Evolutionary conservation across 2,888 invertebrate genomes (phyloP), one percentile per base, ranked within the genome.

Genomic region (Lampropteryx suffumata): DNA sequence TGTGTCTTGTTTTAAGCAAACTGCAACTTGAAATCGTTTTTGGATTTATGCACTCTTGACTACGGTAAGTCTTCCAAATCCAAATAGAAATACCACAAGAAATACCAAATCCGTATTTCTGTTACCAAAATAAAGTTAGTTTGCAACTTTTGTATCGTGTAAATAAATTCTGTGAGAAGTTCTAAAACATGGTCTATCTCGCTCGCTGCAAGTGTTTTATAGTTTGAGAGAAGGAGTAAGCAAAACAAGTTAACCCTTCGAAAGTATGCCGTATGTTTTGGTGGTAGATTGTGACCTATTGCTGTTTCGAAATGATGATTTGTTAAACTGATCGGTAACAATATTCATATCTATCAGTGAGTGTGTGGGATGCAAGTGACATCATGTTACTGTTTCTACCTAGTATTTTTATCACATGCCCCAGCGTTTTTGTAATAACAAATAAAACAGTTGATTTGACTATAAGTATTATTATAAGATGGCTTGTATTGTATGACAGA

Each of bases 41-140:
- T 85, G 89, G 89, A 88, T 89, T 85, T 87, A 89, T 89, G 89
- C 82, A 79, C 79, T 79, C 79, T 83, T 83, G 78, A 78, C 66
- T 67, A 78, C 84, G 84, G 89, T 89, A 71, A 85, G 89, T 81
- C 55, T 12, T 36, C n/a, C n/a, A n/a, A n/a, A n/a, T n/a, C n/a
- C n/a, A n/a, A n/a, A n/a, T n/a, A n/a, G n/a, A n/a, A n/a, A n/a
- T n/a, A n/a, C n/a, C 4, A 17, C 17, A 17, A 17, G 4, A 17
- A 17, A 17, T 36, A 6, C 41, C 26, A 32, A 34, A 57, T 36
- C 45, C 45, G 32, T 55, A 53, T 46, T 42, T 37, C 33, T 48
- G 53, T 54, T 47, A 39, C 9, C 13, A 17, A 10, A 43, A n/a
- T 52, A 56, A 61, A 62, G 53, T 55, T 59, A 58, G 57, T 71